A percentile compares a stretch with the other conserved stretches of the same genome.
phyloP scores from a whole-genome alignment of 2,113 vertebrate genomes.

The Hippopotamus amphibius region DNA sequence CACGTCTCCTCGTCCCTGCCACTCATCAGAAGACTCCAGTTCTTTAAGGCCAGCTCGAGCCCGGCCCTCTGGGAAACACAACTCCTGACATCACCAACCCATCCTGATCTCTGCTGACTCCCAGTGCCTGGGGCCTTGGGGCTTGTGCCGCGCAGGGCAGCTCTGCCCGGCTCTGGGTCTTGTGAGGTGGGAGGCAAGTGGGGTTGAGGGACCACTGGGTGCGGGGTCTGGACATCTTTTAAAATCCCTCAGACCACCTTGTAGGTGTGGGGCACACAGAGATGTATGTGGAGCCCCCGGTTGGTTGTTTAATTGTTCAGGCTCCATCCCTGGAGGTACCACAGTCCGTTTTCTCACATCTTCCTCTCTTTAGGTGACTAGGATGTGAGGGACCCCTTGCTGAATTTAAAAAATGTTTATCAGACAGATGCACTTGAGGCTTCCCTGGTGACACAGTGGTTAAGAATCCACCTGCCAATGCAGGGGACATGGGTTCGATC shows the following conservation, averaged over 20 bases:
- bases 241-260: not conserved
- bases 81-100: not conserved
- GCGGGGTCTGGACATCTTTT: no score
- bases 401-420: not conserved
- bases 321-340: not conserved
- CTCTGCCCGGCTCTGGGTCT: not conserved
- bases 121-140: not conserved
- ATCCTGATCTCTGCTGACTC: not conserved
- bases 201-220: not conserved
- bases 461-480: no score
- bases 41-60: not conserved
- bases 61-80: not conserved
- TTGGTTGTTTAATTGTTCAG: not conserved
- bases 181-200: no score
- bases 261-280: no score
- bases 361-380: not conserved
- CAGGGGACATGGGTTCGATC: no score
- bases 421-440: not conserved
- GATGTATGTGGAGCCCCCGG: not conserved
- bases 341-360: not conserved
- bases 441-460: no score
- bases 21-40: not conserved
- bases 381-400: not conserved
- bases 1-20: no score
- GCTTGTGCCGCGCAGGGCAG: accelerated